Percentiles rank a stretch among this genome's conserved stretches.
phyloP scores from a whole-genome alignment of 1,140 invertebrate genomes.

The Glomeris maerens region DNA sequence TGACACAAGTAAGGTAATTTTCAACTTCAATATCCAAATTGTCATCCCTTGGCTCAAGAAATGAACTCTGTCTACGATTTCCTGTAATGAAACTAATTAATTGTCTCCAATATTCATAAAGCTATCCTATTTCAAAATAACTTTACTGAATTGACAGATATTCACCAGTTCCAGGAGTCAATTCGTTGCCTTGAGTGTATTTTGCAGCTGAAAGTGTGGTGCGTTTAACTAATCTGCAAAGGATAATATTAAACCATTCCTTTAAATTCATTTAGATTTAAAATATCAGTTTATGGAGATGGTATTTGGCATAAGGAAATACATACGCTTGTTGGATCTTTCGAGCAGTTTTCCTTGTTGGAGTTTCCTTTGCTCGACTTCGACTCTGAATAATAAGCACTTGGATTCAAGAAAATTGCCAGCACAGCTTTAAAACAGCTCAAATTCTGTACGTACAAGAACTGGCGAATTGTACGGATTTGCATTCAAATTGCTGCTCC shows the following conservation, averaged over 20 bases:
- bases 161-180: constrained; percentile 47
- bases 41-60: constrained; percentile 8
- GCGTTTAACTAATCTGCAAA: constrained; percentile 58
- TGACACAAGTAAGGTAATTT: constrained; percentile 67
- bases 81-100: background rate
- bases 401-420: background rate
- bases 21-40: constrained; percentile 49
- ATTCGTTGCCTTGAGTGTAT: constrained; percentile 62
- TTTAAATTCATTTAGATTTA: background rate
- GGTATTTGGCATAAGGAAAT: background rate
- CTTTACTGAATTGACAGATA: constrained; percentile 18
- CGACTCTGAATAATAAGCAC: constrained; percentile 20
- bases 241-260: constrained; percentile 16
- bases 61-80: constrained; percentile 7
- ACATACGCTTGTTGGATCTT: constrained; percentile 45
- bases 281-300: background rate
- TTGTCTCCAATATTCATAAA: background rate
- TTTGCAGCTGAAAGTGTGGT: constrained; percentile 71
- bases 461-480: constrained; percentile 19
- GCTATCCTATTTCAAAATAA: background rate
- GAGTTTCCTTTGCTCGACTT: constrained; percentile 34
- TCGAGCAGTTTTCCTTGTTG: constrained; percentile 39
- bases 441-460: constrained; percentile 14
- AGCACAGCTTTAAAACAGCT: background rate
- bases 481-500: constrained; percentile 20